A percentile compares a stretch with the other conserved stretches of the same genome.
Evolutionary conservation across 2,888 invertebrate genomes (phyloP).

Genomic region (Capitulum mitella): DNA sequence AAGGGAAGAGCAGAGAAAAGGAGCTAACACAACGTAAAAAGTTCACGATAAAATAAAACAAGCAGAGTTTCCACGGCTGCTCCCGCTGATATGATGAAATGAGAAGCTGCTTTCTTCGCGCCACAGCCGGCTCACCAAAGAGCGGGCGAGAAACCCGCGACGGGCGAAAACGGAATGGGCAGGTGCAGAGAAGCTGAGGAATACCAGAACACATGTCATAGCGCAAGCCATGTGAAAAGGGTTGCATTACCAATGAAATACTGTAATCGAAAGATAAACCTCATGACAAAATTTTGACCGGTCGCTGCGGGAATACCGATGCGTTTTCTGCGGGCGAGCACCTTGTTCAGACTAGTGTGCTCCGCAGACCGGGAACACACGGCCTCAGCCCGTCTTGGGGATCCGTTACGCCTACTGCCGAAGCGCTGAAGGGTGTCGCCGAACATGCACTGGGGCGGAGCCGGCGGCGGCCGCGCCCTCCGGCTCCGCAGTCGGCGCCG

Average conservation of each 20-base stretch:
- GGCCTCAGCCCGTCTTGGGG: too few relatives aligned
- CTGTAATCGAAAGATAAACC: not conserved
- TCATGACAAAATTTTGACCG: not conserved
- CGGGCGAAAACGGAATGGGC: not conserved
- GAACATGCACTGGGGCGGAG: too few relatives aligned
- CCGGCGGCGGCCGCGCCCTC: too few relatives aligned
- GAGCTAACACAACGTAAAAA: not conserved
- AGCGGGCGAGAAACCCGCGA: not conserved
- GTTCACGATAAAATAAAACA: not conserved
- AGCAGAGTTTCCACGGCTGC: not conserved
- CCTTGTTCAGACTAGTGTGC: not conserved
- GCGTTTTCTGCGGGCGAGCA: not conserved
- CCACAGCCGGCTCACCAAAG: too few relatives aligned
- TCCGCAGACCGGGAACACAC: too few relatives aligned
- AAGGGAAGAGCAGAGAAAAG: not conserved
- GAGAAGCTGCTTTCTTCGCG: too few relatives aligned
- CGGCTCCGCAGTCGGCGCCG: too few relatives aligned
- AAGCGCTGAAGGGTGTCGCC: too few relatives aligned
- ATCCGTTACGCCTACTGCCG: too few relatives aligned
- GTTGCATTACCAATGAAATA: not conserved
- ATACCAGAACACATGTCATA: not conserved
- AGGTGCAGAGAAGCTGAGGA: not conserved
- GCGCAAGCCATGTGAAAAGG: slow-evolving; percentile 9
- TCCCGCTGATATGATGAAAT: not conserved
- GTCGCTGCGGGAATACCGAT: not conserved